These are phyloP conservation scores for Momotus momota DNA, from an alignment of 2,797 vertebrate genomes.

Conservation along the genomic window DNA sequence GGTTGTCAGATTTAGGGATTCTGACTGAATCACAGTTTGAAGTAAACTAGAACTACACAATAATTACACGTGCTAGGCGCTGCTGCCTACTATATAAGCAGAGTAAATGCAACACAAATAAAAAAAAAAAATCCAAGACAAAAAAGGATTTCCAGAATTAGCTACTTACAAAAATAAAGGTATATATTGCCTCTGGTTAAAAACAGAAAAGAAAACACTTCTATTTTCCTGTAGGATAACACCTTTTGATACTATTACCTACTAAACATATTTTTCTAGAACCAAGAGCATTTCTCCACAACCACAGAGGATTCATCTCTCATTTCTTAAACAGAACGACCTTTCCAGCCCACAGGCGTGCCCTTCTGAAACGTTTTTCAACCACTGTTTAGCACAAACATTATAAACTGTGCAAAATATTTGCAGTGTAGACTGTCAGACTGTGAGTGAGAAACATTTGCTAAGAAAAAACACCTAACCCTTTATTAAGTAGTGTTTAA, in stretches of 20 bases:
- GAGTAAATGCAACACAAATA: constrained; percentile 41
- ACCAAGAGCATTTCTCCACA: neutral
- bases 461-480: neutral
- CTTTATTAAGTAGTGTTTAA: neutral
- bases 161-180: neutral
- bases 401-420: neutral
- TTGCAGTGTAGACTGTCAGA: neutral
- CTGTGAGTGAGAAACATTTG: neutral
- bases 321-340: neutral
- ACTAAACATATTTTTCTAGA: constrained; percentile 44
- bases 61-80: constrained; percentile 75
- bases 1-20: constrained; percentile 81
- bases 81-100: constrained; percentile 66
- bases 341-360: constrained; percentile 31
- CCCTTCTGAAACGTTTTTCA: constrained; percentile 36
- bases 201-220: neutral
- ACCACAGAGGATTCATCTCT: neutral
- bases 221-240: neutral
- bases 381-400: neutral
- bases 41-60: constrained; percentile 79
- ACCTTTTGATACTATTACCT: neutral
- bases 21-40: constrained; percentile 80
- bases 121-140: neutral
- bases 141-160: constrained; percentile 41
- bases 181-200: neutral